Evolutionary conservation across 2,113 vertebrate species (phyloP).

Genomic region (Rhinolophus ferrumequinum): DNA sequence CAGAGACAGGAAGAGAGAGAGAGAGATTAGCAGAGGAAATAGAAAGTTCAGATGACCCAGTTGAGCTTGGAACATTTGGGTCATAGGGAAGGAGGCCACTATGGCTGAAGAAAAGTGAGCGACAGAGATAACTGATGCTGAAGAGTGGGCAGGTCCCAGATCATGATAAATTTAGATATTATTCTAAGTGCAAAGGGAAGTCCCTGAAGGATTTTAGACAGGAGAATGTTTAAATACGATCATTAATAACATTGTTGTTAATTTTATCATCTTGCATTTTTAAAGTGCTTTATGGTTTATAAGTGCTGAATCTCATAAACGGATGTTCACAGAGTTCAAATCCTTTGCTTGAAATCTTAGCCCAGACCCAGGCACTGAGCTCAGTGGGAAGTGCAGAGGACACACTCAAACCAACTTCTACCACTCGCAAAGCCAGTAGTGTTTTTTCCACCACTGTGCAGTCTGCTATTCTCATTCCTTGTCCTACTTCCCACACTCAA

Average conservation of each 20-base stretch:
- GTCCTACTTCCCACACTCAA: background rate
- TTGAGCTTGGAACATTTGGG: background rate
- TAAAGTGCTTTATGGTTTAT: background rate
- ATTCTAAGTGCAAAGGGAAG: background rate
- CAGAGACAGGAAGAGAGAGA: background rate
- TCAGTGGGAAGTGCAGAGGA: background rate
- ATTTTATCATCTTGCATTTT: slow-evolving; percentile 44
- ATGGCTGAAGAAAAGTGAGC: background rate
- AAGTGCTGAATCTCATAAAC: background rate
- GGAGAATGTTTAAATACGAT: slow-evolving; percentile 1
- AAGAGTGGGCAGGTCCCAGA: background rate
- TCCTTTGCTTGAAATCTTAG: background rate
- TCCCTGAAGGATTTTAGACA: background rate
- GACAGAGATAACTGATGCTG: background rate
- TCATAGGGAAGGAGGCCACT: background rate
- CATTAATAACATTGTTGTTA: slow-evolving; percentile 8
- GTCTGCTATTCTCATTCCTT: background rate
- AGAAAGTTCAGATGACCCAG: background rate
- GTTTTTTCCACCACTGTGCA: background rate
- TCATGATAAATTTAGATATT: background rate
- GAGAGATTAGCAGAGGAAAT: background rate
- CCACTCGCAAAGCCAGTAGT: background rate
- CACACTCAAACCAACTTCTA: background rate
- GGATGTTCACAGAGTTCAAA: background rate
- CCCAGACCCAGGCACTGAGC: background rate